A percentile compares a stretch with the other conserved stretches of the same genome.
These are phyloP conservation scores for Pachyuromys duprasi DNA, from an alignment of 2,797 vertebrate species.

Conservation along the genomic window DNA sequence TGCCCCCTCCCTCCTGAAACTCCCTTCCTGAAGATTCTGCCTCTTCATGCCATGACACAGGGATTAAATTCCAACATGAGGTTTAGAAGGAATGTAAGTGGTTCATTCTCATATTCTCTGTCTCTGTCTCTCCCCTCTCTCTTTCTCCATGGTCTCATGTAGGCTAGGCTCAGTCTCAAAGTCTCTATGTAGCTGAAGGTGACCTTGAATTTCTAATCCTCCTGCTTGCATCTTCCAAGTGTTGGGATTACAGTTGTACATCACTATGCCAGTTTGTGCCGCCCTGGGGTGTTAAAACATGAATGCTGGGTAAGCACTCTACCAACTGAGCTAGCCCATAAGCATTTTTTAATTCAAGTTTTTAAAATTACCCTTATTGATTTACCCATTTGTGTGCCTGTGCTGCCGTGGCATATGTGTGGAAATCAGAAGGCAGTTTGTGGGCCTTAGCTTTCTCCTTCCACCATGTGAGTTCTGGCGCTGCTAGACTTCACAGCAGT, in stretches of 20 bases:
- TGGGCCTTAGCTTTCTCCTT: background rate
- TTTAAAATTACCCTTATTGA: background rate
- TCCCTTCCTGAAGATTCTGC: background rate
- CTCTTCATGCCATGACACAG: background rate
- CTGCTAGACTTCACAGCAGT: background rate
- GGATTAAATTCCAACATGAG: background rate
- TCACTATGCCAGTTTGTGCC: background rate
- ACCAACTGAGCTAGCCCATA: background rate
- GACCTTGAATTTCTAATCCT: background rate
- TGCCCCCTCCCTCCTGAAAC: background rate
- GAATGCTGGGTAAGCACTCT: background rate
- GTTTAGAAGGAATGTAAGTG: background rate
- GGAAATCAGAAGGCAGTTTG: background rate
- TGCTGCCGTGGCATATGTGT: background rate
- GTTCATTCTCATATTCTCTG: background rate
- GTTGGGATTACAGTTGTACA: background rate
- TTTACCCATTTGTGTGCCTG: background rate
- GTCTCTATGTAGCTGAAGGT: background rate
- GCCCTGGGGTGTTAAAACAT: too few species aligned
- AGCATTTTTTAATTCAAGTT: background rate
- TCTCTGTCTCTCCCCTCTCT: background rate
- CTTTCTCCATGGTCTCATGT: background rate
- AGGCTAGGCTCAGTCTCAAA: background rate
- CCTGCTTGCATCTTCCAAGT: background rate
- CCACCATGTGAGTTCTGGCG: background rate